These are phyloP conservation scores for Deroptyus accipitrinus DNA, from an alignment of 2,113 vertebrate genomes.

Conservation along the genomic window DNA sequence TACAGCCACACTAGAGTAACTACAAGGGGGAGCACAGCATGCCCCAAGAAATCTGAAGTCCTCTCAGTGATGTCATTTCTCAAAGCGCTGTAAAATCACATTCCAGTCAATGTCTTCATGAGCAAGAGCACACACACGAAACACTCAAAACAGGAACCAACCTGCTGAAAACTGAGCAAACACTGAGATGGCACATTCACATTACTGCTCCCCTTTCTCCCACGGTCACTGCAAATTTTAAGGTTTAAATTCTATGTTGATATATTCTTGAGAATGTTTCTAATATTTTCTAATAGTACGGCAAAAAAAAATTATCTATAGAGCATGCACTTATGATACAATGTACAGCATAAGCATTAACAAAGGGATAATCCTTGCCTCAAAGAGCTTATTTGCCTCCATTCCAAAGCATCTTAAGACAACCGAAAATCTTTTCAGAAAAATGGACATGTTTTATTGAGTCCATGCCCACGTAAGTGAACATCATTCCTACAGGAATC, in stretches of 20 bases:
- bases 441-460: background rate
- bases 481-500: background rate
- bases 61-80: background rate
- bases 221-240: background rate
- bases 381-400: background rate
- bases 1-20: background rate
- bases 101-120: background rate
- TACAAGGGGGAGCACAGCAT: background rate
- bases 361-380: background rate
- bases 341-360: background rate
- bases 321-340: background rate
- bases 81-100: background rate
- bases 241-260: background rate
- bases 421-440: background rate
- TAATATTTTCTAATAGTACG: background rate
- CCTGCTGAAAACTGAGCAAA: background rate
- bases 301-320: background rate
- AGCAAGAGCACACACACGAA: background rate
- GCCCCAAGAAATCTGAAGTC: background rate
- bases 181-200: background rate
- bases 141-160: background rate
- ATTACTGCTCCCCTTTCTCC: background rate
- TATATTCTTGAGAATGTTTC: background rate
- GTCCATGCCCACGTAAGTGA: background rate
- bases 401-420: background rate